Evolutionary conservation across 2,888 invertebrate species (phyloP).

Genomic region (Drosophila suboccidentalis): DNA sequence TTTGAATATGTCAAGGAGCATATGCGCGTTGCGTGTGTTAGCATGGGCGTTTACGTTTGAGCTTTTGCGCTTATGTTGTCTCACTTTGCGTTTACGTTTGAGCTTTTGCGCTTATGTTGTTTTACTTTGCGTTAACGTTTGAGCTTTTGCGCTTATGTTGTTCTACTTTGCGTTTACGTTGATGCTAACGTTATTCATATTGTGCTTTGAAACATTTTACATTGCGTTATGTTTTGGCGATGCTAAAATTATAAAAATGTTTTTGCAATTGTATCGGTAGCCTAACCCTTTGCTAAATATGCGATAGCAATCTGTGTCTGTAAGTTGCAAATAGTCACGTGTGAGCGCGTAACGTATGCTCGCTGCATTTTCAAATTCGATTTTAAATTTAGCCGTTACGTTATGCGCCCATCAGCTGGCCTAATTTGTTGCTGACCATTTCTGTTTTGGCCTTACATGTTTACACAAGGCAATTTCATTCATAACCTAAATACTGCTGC

Average conservation of each 20-base stretch:
- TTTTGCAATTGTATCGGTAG: neutral
- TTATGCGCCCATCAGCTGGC: constrained; percentile 24
- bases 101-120: neutral
- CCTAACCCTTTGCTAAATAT: neutral
- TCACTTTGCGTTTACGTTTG: neutral
- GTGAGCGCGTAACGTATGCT: neutral
- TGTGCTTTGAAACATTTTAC: neutral
- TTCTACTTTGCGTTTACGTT: constrained; percentile 12
- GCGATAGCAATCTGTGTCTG: neutral
- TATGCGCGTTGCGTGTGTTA: neutral
- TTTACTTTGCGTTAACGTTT: constrained; percentile 13
- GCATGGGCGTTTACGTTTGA: neutral
- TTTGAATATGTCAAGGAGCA: neutral
- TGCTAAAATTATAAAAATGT: neutral
- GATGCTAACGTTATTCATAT: neutral
- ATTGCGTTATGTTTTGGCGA: neutral
- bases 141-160: neutral
- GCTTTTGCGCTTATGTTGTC: neutral
- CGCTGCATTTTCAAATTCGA: neutral
- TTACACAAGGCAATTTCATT: constrained; percentile 38
- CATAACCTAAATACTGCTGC: constrained; percentile 8
- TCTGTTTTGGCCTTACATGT: constrained; percentile 39
- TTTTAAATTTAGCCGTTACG: neutral
- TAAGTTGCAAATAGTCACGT: neutral
- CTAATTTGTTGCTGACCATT: constrained; percentile 36